Evolutionary conservation across 2,888 invertebrate genomes (phyloP).

Genomic region (Lamellibrachia columna): DNA sequence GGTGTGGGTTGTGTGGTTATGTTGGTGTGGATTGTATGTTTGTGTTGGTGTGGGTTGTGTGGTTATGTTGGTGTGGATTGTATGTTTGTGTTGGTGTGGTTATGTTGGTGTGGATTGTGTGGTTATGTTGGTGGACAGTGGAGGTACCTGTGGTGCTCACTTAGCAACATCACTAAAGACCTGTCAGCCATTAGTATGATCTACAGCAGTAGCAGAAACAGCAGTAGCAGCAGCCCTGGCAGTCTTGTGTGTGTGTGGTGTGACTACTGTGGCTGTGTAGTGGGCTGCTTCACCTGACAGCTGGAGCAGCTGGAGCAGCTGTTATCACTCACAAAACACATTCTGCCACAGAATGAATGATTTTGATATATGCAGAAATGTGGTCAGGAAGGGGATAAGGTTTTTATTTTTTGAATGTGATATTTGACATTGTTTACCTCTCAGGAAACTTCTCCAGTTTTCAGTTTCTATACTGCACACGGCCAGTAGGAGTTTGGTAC

Average conservation of each 20-base stretch:
- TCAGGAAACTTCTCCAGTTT: background rate
- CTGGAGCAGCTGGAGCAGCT: background rate
- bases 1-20: no score
- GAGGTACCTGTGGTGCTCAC: background rate
- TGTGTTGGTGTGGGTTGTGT: no score
- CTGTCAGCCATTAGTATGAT: background rate
- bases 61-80: no score
- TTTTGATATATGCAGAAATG: background rate
- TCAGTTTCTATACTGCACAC: no score
- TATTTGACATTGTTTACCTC: background rate
- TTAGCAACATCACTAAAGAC: background rate
- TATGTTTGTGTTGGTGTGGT: no score
- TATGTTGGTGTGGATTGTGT: background rate
- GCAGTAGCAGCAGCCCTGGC: background rate
- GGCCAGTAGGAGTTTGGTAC: no score
- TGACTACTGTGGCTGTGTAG: background rate
- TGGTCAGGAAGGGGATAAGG: background rate
- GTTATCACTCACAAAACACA: background rate
- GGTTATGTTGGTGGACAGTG: background rate
- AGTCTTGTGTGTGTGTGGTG: no score
- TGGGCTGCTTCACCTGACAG: background rate
- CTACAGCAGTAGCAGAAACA: background rate
- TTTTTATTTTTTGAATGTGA: background rate
- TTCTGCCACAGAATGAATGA: background rate
- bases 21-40: no score